Evolutionary conservation across 2,888 invertebrate species (phyloP).

Genomic region (Byasa hedistus): DNA sequence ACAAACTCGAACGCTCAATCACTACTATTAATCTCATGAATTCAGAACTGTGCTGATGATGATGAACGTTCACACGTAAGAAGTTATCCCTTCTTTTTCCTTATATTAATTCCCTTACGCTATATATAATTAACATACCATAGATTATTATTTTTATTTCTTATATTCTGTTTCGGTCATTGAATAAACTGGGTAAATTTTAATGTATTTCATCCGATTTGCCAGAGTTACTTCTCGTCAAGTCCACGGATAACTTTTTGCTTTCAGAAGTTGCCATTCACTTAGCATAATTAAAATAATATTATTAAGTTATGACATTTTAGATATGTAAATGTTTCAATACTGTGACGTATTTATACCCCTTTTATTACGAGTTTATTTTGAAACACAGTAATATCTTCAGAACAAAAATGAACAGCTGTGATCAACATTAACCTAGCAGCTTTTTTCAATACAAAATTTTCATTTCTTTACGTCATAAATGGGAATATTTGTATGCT

Average conservation of each 20-base stretch:
- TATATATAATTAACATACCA: background rate
- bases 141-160: background rate
- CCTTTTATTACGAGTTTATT: background rate
- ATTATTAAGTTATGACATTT: slow-evolving; percentile 1
- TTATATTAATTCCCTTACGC: background rate
- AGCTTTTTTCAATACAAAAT: too few relatives aligned
- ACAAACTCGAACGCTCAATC: background rate
- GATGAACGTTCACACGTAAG: too few relatives aligned
- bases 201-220: slow-evolving; percentile 7
- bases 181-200: background rate
- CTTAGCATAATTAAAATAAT: slow-evolving; percentile 17
- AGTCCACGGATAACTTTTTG: background rate
- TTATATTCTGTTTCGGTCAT: background rate
- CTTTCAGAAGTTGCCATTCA: slow-evolving; percentile 6
- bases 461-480: too few relatives aligned
- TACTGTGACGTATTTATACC: background rate
- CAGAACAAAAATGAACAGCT: background rate
- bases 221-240: slow-evolving; percentile 6
- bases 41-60: too few relatives aligned
- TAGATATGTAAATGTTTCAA: background rate
- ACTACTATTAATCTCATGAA: too few relatives aligned
- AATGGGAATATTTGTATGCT: background rate
- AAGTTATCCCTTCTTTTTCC: background rate
- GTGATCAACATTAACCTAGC: background rate
- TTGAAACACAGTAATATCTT: background rate